Evolutionary conservation across 1,140 invertebrate genomes (phyloP).

Genomic region (Steinernema feltiae): DNA sequence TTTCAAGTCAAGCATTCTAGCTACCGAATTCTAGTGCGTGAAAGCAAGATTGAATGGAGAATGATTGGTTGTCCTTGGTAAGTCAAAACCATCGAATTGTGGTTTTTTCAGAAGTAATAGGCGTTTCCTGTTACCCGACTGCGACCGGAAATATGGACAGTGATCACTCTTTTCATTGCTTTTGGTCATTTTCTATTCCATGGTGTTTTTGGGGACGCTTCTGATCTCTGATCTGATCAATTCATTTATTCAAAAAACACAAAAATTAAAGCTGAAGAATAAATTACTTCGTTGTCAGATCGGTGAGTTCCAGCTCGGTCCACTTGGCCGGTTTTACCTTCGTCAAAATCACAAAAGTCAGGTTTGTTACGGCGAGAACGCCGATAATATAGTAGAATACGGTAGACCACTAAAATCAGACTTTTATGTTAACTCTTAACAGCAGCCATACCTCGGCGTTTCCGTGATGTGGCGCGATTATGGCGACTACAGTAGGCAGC

Average conservation of each 20-base stretch:
- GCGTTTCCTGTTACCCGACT: too few relatives aligned
- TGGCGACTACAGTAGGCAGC: not conserved
- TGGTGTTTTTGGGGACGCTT: too few relatives aligned
- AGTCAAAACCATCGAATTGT: too few relatives aligned
- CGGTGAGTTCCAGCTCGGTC: not conserved
- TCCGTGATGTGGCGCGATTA: slow-evolving; percentile 2
- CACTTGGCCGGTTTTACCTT: slow-evolving; percentile 1
- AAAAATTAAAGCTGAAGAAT: not conserved
- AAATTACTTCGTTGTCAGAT: not conserved
- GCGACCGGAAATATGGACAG: too few relatives aligned
- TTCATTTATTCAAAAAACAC: not conserved
- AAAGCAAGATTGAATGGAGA: too few relatives aligned
- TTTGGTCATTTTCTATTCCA: too few relatives aligned
- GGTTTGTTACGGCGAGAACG: not conserved
- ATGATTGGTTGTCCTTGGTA: too few relatives aligned
- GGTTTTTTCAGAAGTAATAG: too few relatives aligned
- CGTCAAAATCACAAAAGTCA: not conserved
- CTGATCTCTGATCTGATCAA: too few relatives aligned
- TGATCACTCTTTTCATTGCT: too few relatives aligned
- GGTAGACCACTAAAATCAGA: not conserved
- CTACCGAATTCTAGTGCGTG: too few relatives aligned
- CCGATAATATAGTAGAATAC: not conserved
- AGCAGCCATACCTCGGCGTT: not conserved
- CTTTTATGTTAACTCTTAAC: not conserved
- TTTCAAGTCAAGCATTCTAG: too few relatives aligned